Evolutionary conservation across 2,113 vertebrate species (phyloP).

Genomic region (Myrmecobius fasciatus): DNA sequence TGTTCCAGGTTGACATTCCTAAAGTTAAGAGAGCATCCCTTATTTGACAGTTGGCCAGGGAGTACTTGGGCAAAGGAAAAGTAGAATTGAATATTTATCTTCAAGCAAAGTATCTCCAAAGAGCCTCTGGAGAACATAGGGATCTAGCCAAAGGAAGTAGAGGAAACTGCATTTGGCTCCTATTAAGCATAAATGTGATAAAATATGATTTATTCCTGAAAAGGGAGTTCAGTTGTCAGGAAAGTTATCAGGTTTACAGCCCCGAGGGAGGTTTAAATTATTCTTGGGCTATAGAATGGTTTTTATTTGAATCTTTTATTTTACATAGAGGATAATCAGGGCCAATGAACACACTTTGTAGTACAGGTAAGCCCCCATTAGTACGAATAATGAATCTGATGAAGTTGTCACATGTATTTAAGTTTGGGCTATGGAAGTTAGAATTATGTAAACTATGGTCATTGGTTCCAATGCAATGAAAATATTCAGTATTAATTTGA

Average conservation of each 20-base stretch:
- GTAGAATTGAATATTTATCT: not conserved
- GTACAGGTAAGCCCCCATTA: not conserved
- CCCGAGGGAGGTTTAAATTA: not conserved
- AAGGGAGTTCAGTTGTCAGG: not conserved
- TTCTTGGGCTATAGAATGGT: not conserved
- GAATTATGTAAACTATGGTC: not conserved
- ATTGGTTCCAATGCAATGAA: not conserved
- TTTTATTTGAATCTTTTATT: not conserved
- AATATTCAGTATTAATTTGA: not conserved
- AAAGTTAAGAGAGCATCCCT: not conserved
- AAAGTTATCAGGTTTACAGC: conserved; percentile 1
- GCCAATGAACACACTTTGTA: not conserved
- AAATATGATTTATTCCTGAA: not conserved
- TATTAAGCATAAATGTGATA: not conserved
- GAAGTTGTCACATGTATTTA: not conserved
- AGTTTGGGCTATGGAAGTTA: not conserved
- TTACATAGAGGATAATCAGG: not conserved
- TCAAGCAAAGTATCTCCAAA: not conserved
- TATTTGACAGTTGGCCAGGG: not conserved
- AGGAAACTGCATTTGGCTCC: rapidly evolving
- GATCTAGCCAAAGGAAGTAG: not conserved
- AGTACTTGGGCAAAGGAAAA: too few species aligned
- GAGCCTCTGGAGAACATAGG: not conserved
- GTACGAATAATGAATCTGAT: not conserved
- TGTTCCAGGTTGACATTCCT: too few species aligned